Conservation (phyloP, 2,888 invertebrate species). For the Platynereis dumerilii region DNA sequence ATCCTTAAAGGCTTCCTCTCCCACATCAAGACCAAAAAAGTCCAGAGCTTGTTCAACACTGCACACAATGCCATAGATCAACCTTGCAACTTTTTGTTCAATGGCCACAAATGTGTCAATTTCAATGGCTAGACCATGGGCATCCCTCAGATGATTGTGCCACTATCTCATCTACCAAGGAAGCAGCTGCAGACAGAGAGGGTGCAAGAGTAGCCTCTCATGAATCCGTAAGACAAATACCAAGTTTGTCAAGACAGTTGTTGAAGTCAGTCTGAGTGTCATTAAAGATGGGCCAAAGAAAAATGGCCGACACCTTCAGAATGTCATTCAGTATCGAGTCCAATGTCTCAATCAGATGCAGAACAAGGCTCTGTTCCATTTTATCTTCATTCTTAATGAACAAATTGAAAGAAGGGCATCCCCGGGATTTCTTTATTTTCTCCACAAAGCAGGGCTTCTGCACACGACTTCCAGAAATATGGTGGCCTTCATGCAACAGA, state of each 20-base stretch:
- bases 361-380: slow-evolving; percentile 33
- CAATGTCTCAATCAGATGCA: slow-evolving; percentile 33
- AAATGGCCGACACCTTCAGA: slow-evolving; percentile 35
- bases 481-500: slow-evolving; percentile 24
- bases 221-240: too few species aligned
- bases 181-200: too few species aligned
- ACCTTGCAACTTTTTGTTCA: too few species aligned
- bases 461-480: slow-evolving; percentile 30
- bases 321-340: slow-evolving; percentile 33
- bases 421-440: background rate
- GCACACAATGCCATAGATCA: too few species aligned
- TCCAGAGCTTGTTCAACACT: too few species aligned
- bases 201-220: too few species aligned
- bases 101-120: too few species aligned
- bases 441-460: slow-evolving; percentile 35
- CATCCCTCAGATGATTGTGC: too few species aligned
- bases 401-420: slow-evolving; percentile 12
- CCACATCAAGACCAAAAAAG: too few species aligned
- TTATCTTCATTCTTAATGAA: slow-evolving; percentile 26
- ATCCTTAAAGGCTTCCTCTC: too few species aligned
- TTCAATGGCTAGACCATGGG: too few species aligned
- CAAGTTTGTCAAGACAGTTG: slow-evolving; percentile 23
- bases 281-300: slow-evolving; percentile 31
- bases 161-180: too few species aligned
- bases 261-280: slow-evolving; percentile 26